Percentiles rank a stretch among this genome's conserved stretches.
phyloP scores from a whole-genome alignment of 2,113 vertebrate species.

The Sceloporus undulatus region DNA sequence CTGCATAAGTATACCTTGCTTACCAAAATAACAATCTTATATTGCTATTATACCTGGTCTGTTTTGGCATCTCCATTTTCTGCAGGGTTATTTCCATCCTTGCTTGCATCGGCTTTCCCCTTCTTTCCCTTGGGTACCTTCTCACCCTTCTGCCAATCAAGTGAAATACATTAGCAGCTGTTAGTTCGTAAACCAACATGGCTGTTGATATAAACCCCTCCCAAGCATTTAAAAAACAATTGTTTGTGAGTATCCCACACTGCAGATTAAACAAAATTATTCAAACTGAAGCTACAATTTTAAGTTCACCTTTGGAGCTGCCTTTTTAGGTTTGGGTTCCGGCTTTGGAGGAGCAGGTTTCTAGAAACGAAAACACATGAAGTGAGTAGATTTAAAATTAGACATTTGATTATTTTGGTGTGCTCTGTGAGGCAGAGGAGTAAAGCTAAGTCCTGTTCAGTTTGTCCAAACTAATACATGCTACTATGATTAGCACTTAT shows the following conservation, averaged over 20 bases:
- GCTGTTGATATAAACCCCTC: background rate
- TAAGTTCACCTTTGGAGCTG: slow-evolving; percentile 86
- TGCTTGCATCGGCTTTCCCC: slow-evolving; percentile 83
- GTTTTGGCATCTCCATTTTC: slow-evolving; percentile 96
- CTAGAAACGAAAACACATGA: slow-evolving; percentile 62
- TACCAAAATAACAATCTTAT: background rate
- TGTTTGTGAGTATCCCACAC: background rate
- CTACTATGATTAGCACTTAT: background rate
- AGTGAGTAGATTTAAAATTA: background rate
- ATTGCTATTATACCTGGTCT: slow-evolving; percentile 84
- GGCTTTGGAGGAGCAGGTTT: slow-evolving; percentile 86
- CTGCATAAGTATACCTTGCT: accelerated
- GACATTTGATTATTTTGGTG: background rate
- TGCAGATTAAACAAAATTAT: background rate
- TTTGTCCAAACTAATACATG: background rate
- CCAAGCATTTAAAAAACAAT: background rate
- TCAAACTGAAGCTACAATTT: background rate
- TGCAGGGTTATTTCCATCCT: slow-evolving; percentile 88
- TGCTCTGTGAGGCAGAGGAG: background rate
- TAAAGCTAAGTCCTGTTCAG: background rate
- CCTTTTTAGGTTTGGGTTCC: slow-evolving; percentile 91
- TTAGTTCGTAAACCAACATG: background rate
- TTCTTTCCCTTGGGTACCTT: slow-evolving; percentile 91
- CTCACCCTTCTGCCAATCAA: slow-evolving; percentile 82
- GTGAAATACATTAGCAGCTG: background rate